phyloP scores from a whole-genome alignment of 2,888 invertebrate species.

The Stomorhina lunata region DNA sequence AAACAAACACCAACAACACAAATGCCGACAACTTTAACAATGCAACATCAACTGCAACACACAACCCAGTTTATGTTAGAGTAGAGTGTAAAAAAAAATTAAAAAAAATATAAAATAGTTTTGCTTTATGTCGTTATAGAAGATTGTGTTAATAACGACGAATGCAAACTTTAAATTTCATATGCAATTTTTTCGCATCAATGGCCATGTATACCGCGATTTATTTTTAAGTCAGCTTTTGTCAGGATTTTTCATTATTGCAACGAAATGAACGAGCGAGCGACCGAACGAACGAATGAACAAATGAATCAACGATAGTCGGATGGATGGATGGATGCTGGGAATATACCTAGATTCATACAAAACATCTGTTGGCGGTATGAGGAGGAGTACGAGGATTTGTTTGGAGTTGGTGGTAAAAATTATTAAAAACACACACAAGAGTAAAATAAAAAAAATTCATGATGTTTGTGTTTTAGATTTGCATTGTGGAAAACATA shows the following conservation, averaged over 20 bases:
- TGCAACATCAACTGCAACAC: conserved; percentile 16
- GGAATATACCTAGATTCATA: conserved; percentile 4
- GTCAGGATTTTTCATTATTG: conserved; percentile 58
- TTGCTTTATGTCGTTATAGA: conserved; percentile 34
- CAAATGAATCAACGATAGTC: too few relatives aligned
- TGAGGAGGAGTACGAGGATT: neutral
- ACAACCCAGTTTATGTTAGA: conserved; percentile 1
- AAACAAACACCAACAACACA: conserved; percentile 7
- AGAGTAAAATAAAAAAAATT: conserved; percentile 6
- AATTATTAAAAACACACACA: neutral
- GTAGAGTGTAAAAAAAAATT: neutral
- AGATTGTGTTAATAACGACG: conserved; percentile 61
- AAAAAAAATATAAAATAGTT: neutral
- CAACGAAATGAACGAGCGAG: neutral
- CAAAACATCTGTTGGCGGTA: neutral
- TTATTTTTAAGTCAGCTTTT: conserved; percentile 59
- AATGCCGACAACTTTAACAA: conserved; percentile 6
- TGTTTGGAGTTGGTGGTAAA: conserved; percentile 4
- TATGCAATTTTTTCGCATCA: conserved; percentile 63
- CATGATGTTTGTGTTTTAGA: conserved; percentile 55
- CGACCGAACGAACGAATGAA: neutral
- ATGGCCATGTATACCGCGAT: conserved; percentile 60
- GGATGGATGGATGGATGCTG: conserved; percentile 4
- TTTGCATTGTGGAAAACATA: neutral
- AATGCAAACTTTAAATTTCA: conserved; percentile 59